Percentiles rank a stretch among this genome's conserved stretches.
phyloP scores from a whole-genome alignment of 2,888 invertebrate genomes.

The Acrobasis suavella region DNA sequence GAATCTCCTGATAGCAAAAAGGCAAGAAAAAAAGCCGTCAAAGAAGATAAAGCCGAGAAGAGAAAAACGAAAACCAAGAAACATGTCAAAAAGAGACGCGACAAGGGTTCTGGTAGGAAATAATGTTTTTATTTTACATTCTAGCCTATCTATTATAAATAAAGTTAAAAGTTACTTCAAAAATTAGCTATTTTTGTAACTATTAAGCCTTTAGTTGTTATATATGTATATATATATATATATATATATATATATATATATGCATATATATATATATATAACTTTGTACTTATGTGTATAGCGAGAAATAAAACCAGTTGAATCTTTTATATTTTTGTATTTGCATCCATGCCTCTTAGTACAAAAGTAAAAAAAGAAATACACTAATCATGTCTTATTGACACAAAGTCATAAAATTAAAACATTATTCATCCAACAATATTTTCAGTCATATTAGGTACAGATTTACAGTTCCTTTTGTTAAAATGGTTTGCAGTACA shows the following conservation, averaged over 20 bases:
- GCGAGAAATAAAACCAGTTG: conserved; percentile 16
- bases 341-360: conserved; percentile 16
- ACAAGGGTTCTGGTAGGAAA: conserved; percentile 80
- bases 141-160: background rate
- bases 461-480: background rate
- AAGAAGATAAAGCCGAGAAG: conserved; percentile 93
- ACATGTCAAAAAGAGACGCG: conserved; percentile 95
- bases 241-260: background rate
- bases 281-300: background rate
- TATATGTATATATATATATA: background rate
- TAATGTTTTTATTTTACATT: conserved; percentile 36
- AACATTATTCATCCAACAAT: background rate
- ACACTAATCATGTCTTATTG: background rate
- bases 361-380: conserved; percentile 19
- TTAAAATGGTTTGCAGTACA: no score
- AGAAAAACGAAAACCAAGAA: conserved; percentile 95
- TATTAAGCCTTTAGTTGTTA: background rate
- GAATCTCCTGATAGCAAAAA: conserved; percentile 92
- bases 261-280: background rate
- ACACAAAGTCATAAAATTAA: background rate
- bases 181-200: no score
- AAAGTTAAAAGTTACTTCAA: background rate
- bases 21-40: conserved; percentile 93
- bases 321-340: conserved; percentile 16
- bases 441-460: conserved; percentile 3